Conservation (phyloP, 2,797 vertebrate species). For the Siniperca obscura region DNA sequence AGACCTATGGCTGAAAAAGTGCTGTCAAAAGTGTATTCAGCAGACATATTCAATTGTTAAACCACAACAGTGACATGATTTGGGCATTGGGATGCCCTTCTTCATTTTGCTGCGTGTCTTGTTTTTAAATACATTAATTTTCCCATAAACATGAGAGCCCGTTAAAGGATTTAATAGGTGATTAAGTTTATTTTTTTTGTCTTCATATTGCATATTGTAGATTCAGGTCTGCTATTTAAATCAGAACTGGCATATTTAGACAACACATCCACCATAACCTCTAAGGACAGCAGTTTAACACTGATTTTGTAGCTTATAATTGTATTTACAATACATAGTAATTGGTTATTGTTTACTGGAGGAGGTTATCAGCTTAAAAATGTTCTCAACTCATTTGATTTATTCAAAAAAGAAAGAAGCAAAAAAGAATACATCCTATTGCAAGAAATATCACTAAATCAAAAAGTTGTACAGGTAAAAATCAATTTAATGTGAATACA, state of each 20-base stretch:
- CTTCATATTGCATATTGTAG: background rate
- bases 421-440: background rate
- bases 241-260: background rate
- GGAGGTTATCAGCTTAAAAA: background rate
- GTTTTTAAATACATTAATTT: background rate
- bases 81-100: background rate
- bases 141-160: background rate
- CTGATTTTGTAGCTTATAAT: background rate
- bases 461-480: background rate
- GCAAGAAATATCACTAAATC: background rate
- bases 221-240: conserved; percentile 11
- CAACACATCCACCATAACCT: background rate
- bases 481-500: background rate
- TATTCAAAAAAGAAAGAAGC: background rate
- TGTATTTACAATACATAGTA: background rate
- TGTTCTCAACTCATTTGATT: background rate
- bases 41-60: conserved; percentile 15
- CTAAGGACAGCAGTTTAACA: background rate
- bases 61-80: conserved; percentile 15
- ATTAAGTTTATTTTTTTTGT: background rate
- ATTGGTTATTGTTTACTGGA: background rate
- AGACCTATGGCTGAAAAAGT: conserved; percentile 17
- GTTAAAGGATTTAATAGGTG: background rate
- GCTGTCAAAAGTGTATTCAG: conserved; percentile 14
- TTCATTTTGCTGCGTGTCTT: conserved; percentile 14